Percentiles rank a stretch among this genome's conserved stretches.
Conservation (phyloP, 2,113 vertebrate genomes). For the Sorex araneus region DNA sequence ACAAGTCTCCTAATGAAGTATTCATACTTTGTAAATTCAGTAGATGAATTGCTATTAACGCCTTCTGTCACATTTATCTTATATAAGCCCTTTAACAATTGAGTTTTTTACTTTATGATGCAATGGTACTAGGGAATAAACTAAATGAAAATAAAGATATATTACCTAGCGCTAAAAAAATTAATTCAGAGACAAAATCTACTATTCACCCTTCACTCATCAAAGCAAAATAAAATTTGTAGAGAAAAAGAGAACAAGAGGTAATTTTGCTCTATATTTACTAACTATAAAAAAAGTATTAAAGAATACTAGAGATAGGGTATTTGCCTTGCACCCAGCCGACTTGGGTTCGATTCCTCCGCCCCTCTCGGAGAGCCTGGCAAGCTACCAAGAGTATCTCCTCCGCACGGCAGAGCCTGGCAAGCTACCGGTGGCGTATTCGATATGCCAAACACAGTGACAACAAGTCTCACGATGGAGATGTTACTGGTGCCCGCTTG, state of each 20-base stretch:
- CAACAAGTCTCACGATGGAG: too few relatives aligned
- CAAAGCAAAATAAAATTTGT: constrained; percentile 5
- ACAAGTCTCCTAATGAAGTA: too few relatives aligned
- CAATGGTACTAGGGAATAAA: not conserved
- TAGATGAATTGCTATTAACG: too few relatives aligned
- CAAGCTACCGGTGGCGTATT: too few relatives aligned
- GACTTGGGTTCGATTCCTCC: too few relatives aligned
- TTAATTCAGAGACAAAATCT: not conserved
- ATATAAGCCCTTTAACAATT: not conserved
- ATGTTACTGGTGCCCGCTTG: too few relatives aligned
- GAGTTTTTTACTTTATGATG: not conserved
- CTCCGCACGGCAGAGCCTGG: too few relatives aligned
- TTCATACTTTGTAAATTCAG: too few relatives aligned
- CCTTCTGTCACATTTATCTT: not conserved
- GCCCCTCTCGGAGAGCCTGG: too few relatives aligned
- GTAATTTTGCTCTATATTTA: not conserved
- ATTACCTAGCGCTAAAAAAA: not conserved
- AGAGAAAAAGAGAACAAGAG: constrained; percentile 21
- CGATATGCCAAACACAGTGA: too few relatives aligned
- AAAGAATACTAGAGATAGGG: not conserved
- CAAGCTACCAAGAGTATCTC: too few relatives aligned
- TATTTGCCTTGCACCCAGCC: too few relatives aligned
- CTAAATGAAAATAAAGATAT: not conserved
- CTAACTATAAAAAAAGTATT: not conserved
- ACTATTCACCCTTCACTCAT: not conserved